phyloP scores from a whole-genome alignment of 1,140 invertebrate species.

The Cylas formicarius region DNA sequence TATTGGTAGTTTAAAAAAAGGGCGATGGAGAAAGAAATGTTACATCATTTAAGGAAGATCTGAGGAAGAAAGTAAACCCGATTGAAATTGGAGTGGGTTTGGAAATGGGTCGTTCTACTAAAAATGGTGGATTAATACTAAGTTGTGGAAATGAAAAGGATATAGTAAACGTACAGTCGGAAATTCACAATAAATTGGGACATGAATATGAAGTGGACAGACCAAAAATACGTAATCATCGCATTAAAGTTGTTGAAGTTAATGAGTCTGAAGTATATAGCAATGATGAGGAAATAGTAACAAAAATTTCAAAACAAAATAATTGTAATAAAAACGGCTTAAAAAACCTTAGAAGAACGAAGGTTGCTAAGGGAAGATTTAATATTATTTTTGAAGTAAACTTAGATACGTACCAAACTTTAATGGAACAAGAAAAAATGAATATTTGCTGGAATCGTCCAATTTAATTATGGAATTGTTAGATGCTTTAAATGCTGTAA shows the following conservation, averaged over 20 bases:
- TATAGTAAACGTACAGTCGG: slow-evolving; percentile 7
- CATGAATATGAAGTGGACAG: neutral
- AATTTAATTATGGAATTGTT: slow-evolving; percentile 6
- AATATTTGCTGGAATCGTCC: too few species aligned
- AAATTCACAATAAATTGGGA: slow-evolving; percentile 6
- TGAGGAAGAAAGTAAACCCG: slow-evolving; percentile 7
- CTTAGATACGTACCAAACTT: too few species aligned
- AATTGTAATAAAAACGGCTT: too few species aligned
- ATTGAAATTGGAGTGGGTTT: slow-evolving; percentile 2
- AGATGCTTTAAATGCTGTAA: slow-evolving; percentile 5
- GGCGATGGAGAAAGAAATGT: slow-evolving; percentile 1
- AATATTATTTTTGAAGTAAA: too few species aligned
- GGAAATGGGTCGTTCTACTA: neutral
- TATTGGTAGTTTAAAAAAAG: slow-evolving; percentile 6
- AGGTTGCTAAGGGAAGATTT: too few species aligned
- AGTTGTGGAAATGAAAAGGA: slow-evolving; percentile 15
- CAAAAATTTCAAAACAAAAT: too few species aligned
- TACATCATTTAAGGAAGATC: neutral
- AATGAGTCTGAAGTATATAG: too few species aligned
- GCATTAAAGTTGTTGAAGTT: too few species aligned
- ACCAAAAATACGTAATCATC: too few species aligned
- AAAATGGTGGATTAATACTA: slow-evolving; percentile 10
- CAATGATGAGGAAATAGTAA: too few species aligned
- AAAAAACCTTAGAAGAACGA: too few species aligned
- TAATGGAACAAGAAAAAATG: slow-evolving; percentile 2